Conservation (phyloP, 2,113 vertebrate species). For the Tupaia chinensis region DNA sequence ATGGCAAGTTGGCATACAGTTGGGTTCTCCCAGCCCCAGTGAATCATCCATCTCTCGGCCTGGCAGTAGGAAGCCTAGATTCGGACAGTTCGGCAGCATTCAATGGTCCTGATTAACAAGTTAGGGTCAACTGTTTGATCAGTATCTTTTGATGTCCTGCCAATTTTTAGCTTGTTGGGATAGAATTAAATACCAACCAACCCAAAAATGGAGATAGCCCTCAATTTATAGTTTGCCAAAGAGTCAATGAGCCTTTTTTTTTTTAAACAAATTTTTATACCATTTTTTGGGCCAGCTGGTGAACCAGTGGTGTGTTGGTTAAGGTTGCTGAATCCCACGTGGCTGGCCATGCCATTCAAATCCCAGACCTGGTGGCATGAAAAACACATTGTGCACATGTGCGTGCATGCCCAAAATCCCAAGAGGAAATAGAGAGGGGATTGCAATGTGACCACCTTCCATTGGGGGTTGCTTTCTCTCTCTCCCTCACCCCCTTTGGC, state of each 20-base stretch:
- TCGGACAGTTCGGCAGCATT: not conserved
- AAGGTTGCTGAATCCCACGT: no score
- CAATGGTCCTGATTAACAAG: not conserved
- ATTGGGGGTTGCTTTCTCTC: no score
- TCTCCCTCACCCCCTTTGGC: no score
- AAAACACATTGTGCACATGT: no score
- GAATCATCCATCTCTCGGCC: not conserved
- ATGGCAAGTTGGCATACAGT: not conserved
- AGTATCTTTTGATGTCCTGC: not conserved
- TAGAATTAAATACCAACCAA: not conserved
- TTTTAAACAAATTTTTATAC: not conserved
- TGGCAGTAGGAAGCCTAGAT: not conserved
- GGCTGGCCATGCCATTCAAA: no score
- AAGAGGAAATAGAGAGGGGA: no score
- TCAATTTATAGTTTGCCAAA: not conserved
- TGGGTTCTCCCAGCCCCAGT: not conserved
- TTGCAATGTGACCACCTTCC: no score
- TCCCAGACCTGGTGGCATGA: no score
- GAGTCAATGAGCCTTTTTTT: not conserved
- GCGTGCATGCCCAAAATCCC: no score
- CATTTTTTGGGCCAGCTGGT: no score
- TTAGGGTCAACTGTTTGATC: not conserved
- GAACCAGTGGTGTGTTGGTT: no score
- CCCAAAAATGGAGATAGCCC: not conserved
- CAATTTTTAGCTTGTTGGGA: not conserved